Evolutionary conservation across 2,113 vertebrate species (phyloP).

Genomic region (Vulpes vulpes): DNA sequence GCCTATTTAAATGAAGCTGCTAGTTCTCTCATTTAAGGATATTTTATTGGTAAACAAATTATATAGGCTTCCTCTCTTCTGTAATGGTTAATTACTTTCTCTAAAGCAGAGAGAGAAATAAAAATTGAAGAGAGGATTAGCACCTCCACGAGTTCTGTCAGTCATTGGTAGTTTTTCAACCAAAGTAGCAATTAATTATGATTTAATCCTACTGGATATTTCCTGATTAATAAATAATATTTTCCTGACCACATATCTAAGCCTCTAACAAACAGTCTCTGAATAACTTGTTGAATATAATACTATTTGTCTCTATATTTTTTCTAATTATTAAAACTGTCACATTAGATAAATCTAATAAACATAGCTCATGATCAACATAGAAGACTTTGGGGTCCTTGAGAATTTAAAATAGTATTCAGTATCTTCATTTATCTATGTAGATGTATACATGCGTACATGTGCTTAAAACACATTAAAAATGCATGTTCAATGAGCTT

Average conservation of each 20-base stretch:
- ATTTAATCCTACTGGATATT: conserved; percentile 52
- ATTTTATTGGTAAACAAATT: conserved; percentile 60
- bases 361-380: neutral
- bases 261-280: conserved; percentile 56
- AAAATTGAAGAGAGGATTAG: conserved; percentile 18
- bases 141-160: neutral
- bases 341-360: neutral
- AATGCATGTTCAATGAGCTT: neutral
- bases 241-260: conserved; percentile 61
- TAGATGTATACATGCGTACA: neutral
- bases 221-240: conserved; percentile 60
- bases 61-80: neutral
- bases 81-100: conserved; percentile 44
- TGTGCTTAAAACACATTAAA: neutral
- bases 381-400: neutral
- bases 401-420: conserved; percentile 5
- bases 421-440: neutral
- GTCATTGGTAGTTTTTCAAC: neutral
- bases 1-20: neutral
- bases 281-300: conserved; percentile 40
- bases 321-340: neutral
- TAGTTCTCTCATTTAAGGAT: neutral
- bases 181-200: conserved; percentile 24
- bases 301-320: neutral
- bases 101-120: neutral